Percentiles rank a stretch among this genome's conserved stretches.
phyloP scores from a whole-genome alignment of 1,140 invertebrate species.

The Zaprionus africanus region DNA sequence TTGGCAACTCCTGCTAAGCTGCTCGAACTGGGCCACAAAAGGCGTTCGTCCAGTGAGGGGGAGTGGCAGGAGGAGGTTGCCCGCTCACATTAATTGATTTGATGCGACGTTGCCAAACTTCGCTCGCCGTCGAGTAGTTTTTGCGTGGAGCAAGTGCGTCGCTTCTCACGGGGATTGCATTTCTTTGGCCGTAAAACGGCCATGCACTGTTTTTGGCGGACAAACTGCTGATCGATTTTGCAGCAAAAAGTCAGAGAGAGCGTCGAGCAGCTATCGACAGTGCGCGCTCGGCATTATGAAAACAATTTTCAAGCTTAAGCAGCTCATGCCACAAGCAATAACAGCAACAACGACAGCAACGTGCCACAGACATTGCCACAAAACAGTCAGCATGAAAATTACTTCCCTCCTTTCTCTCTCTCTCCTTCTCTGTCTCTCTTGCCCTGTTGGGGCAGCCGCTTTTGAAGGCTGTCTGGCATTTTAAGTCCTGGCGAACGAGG shows the following conservation, averaged over 20 bases:
- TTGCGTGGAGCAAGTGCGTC: slow-evolving; percentile 58
- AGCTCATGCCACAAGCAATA: slow-evolving; percentile 61
- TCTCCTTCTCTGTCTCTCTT: neutral
- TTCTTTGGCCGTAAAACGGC: neutral
- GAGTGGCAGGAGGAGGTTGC: neutral
- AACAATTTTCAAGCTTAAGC: slow-evolving; percentile 84
- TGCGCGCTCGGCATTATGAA: slow-evolving; percentile 63
- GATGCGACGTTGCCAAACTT: slow-evolving; percentile 48
- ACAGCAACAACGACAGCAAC: slow-evolving; percentile 19
- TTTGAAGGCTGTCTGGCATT: slow-evolving; percentile 70
- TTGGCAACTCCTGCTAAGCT: slow-evolving; percentile 75
- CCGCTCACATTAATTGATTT: slow-evolving; percentile 71
- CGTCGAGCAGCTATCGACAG: slow-evolving; percentile 6
- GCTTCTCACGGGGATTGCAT: slow-evolving; percentile 79
- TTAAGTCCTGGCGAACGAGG: slow-evolving; percentile 53
- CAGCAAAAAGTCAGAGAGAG: slow-evolving; percentile 62
- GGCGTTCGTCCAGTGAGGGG: neutral
- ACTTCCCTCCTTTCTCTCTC: slow-evolving; percentile 7
- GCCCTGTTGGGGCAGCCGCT: slow-evolving; percentile 26
- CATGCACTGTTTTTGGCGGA: slow-evolving; percentile 18
- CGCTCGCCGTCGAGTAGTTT: slow-evolving; percentile 53
- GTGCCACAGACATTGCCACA: slow-evolving; percentile 47
- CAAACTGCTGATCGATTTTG: slow-evolving; percentile 51
- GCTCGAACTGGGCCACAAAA: slow-evolving; percentile 62
- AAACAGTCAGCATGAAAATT: slow-evolving; percentile 49